Percentiles rank a stretch among this genome's conserved stretches.
Conservation (phyloP, 1,140 invertebrate species). For the Drosophila nannoptera region DNA sequence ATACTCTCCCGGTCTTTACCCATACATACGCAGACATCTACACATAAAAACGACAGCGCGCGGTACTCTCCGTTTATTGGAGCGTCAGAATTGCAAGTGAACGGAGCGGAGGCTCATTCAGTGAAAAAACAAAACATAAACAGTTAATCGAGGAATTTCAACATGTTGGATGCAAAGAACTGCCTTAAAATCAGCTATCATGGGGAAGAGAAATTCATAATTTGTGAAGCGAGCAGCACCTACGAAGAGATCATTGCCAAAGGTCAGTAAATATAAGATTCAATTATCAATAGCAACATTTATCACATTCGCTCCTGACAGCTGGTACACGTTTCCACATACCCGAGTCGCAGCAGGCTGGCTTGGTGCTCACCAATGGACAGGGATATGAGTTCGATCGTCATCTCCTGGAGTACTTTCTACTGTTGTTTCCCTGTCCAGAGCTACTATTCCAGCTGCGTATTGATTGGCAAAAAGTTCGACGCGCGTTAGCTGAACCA, state of each 20-base stretch:
- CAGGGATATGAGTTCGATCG: constrained; percentile 63
- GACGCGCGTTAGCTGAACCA: constrained; percentile 25
- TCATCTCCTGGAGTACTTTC: constrained; percentile 67
- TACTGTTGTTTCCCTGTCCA: constrained; percentile 66
- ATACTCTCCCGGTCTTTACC: constrained; percentile 3
- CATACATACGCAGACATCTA: background rate
- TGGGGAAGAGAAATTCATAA: constrained; percentile 41
- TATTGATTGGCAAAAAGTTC: constrained; percentile 56
- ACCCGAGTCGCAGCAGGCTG: constrained; percentile 33
- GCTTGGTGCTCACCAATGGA: constrained; percentile 61
- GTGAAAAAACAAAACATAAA: background rate
- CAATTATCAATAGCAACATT: background rate
- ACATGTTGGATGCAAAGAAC: constrained; percentile 38
- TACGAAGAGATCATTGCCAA: constrained; percentile 57
- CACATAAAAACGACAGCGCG: constrained; percentile 38
- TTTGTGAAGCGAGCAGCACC: constrained; percentile 43
- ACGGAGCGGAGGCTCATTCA: constrained; percentile 8
- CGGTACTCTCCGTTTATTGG: constrained; percentile 30
- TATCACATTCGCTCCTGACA: constrained; percentile 13
- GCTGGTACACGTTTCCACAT: constrained; percentile 55
- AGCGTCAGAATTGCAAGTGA: constrained; percentile 30
- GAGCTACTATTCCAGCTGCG: constrained; percentile 61
- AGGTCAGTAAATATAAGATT: constrained; percentile 33
- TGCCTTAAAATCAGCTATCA: constrained; percentile 60
- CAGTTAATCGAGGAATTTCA: constrained; percentile 24